Evolutionary conservation across 2,797 vertebrate species (phyloP).

Genomic region (Darevskia nairensis): DNA sequence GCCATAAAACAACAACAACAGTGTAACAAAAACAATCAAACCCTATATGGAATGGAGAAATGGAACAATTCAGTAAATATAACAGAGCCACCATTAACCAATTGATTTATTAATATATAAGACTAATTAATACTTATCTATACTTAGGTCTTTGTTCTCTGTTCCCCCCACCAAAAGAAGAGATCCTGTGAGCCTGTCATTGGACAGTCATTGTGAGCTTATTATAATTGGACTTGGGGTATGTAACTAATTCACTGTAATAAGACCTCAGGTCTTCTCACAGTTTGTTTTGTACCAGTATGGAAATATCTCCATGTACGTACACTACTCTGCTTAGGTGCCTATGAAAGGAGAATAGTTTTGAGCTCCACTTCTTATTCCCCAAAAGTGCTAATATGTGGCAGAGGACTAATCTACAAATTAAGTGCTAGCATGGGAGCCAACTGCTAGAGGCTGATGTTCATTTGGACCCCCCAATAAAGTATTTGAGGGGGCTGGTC

Average conservation of each 20-base stretch:
- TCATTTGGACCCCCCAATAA: too few species aligned
- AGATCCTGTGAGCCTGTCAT: background rate
- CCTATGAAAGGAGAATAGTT: too few species aligned
- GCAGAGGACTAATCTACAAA: too few species aligned
- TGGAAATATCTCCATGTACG: too few species aligned
- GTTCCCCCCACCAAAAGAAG: background rate
- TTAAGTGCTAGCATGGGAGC: too few species aligned
- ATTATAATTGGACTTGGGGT: background rate
- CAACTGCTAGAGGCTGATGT: too few species aligned
- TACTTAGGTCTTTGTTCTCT: background rate
- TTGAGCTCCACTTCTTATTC: too few species aligned
- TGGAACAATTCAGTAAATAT: constrained; percentile 39
- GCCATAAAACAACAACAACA: constrained; percentile 27
- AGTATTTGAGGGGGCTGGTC: too few species aligned
- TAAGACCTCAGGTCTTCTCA: background rate
- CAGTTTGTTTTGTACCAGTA: too few species aligned
- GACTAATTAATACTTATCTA: constrained; percentile 28
- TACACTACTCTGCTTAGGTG: too few species aligned
- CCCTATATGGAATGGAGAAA: constrained; percentile 33
- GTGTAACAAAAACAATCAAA: constrained; percentile 42
- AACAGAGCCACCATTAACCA: constrained; percentile 36
- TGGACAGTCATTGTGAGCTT: background rate
- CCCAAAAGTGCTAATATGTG: too few species aligned
- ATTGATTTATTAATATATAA: background rate
- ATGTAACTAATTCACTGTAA: background rate